Evolutionary conservation across 2,888 invertebrate species (phyloP), one percentile per base, ranked within the genome.

Genomic region (Yponomeuta evonymella): DNA sequence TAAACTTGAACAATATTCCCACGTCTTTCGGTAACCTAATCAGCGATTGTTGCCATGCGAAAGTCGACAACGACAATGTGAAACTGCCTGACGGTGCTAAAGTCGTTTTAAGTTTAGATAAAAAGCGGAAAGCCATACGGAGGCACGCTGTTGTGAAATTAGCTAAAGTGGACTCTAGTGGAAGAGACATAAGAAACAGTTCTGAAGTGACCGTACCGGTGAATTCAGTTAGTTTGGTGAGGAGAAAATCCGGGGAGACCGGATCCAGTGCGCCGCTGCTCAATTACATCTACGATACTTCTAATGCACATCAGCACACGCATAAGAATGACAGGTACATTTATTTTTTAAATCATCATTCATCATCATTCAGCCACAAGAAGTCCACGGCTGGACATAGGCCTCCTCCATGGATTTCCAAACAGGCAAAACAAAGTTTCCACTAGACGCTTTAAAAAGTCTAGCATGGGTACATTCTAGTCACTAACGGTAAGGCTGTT

Each of bases 251-350:
- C 11, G 89, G 90, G 0, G 92, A 91, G 72, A 83, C 88, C 0
- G 91, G 91, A 0, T 90, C 92, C 0, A 90, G 88, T 75, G 87
- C 92, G 0, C 91, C 91, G 0, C 75, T 92, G 23, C 82, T 92
- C 43, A 92, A 92, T 77, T 91, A 91, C 74, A 92, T 92, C 77
- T 92, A 91, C 74, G 92, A 92, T 76, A 86, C 91, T 4, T 86
- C 90, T 0, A 90, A 88, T 75, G 85, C 87, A 70, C 91, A 92
- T 78, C 69, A 69, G 64, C 71, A 71, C 66, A 87, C 88, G 15
- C 90, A 90, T 73, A 86, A 85, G 72, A 89, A 88, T 78, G 89
- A 88, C 71, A 90, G 88, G 90, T 91, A 76, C 79, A 72, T 62
- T 58, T 15, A 70, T 30, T 73, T 71, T 70, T 23, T 36, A 23